These are phyloP conservation scores for Cepaea nemoralis DNA, from an alignment of 1,140 invertebrate genomes.

Conservation along the genomic window DNA sequence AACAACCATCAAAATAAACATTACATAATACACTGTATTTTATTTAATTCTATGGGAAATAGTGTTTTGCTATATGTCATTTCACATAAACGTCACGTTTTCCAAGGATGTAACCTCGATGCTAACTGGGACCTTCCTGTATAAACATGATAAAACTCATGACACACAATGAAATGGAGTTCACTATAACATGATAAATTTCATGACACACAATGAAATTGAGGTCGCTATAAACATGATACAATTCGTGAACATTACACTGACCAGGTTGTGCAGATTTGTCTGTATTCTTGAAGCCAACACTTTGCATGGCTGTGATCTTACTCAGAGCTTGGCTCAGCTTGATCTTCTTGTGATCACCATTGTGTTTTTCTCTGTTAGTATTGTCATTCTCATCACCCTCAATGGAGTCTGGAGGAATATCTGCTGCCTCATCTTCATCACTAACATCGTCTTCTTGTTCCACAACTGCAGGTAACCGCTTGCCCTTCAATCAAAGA, in stretches of 20 bases:
- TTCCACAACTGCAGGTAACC: constrained; percentile 47
- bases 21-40: too few species aligned
- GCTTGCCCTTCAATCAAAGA: constrained; percentile 56
- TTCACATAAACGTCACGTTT: too few species aligned
- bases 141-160: too few species aligned
- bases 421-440: constrained; percentile 68
- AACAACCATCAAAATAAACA: too few species aligned
- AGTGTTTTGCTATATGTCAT: too few species aligned
- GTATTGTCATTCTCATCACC: constrained; percentile 43
- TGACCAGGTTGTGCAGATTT: constrained; percentile 67
- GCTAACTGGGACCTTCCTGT: too few species aligned
- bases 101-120: too few species aligned
- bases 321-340: constrained; percentile 71
- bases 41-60: too few species aligned
- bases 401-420: constrained; percentile 50
- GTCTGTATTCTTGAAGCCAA: constrained; percentile 72
- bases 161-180: too few species aligned
- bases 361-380: constrained; percentile 45
- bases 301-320: constrained; percentile 73
- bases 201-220: too few species aligned
- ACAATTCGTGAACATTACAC: constrained; percentile 32
- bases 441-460: constrained; percentile 60
- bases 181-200: too few species aligned
- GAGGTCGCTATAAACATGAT: too few species aligned
- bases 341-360: constrained; percentile 57